A percentile compares a stretch with the other conserved stretches of the same genome.
These are phyloP conservation scores for Ceyx margarethae DNA, from an alignment of 2,113 vertebrate species.

Conservation along the genomic window DNA sequence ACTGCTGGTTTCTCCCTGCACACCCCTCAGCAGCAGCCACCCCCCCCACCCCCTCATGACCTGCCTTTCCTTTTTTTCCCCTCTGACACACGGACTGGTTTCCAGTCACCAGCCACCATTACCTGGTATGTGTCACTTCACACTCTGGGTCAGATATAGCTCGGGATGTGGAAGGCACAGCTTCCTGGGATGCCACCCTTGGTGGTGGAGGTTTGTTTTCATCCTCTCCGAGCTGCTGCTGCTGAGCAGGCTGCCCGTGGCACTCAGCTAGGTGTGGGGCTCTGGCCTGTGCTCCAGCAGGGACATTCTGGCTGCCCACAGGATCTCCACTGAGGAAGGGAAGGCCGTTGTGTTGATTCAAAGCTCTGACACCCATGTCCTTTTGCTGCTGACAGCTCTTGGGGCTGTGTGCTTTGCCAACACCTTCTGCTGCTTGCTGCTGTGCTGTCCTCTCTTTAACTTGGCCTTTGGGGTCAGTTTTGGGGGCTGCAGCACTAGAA, in stretches of 20 bases:
- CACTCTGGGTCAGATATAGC: neutral
- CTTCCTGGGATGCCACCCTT: neutral
- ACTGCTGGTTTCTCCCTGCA: neutral
- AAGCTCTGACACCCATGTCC: neutral
- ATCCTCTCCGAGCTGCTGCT: neutral
- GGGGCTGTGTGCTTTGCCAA: neutral
- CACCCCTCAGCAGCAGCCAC: neutral
- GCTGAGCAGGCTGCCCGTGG: neutral
- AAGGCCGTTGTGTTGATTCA: conserved; percentile 8
- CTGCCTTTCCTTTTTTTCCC: neutral
- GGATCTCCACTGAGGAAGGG: neutral
- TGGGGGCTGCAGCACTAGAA: neutral
- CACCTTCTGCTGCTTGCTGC: neutral
- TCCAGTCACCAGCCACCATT: neutral
- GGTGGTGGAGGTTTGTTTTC: neutral
- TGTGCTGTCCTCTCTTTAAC: neutral
- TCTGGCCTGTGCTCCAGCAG: neutral
- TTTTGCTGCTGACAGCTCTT: conserved; percentile 30
- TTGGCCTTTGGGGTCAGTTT: neutral
- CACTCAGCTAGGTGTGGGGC: neutral
- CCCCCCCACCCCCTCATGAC: neutral
- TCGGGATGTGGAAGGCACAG: conserved; percentile 1
- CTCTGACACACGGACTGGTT: neutral
- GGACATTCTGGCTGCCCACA: neutral
- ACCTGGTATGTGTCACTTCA: conserved; percentile 65